These are phyloP conservation scores for Armadillidium nasatum DNA, from an alignment of 1,140 invertebrate species.

Conservation along the genomic window DNA sequence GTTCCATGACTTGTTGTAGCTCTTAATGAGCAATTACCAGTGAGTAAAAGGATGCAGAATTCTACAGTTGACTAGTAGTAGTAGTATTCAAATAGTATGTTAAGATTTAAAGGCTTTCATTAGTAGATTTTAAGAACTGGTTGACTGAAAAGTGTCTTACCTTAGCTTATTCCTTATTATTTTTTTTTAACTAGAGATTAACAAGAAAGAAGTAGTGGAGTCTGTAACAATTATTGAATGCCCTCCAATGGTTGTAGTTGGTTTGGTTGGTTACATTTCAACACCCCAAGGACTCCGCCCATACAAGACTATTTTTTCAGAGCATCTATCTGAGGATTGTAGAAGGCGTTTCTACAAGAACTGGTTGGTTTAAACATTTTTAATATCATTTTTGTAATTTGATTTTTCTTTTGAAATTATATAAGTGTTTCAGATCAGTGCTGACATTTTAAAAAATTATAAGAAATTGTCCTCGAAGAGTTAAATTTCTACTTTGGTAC, in stretches of 20 bases:
- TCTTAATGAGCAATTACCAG: conserved; percentile 4
- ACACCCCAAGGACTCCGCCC: conserved; percentile 93
- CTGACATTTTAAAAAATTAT: background rate
- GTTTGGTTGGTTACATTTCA: conserved; percentile 97
- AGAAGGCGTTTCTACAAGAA: conserved; percentile 99
- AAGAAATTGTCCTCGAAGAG: background rate
- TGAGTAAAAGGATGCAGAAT: background rate
- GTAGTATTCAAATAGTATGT: background rate
- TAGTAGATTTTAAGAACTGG: background rate
- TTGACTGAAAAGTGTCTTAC: no score
- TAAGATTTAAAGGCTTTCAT: background rate
- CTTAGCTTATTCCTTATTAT: background rate
- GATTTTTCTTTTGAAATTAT: background rate
- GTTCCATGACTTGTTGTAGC: background rate
- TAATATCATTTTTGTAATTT: background rate
- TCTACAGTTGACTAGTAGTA: no score
- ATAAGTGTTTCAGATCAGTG: no score
- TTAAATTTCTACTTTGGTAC: background rate
- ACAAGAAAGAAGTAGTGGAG: conserved; percentile 99
- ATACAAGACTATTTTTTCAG: conserved; percentile 94
- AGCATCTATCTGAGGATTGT: conserved; percentile 97
- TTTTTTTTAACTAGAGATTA: conserved; percentile 74
- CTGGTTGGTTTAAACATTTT: conserved; percentile 67
- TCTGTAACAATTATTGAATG: conserved; percentile 95
- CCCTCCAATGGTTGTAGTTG: conserved; percentile 96